These are phyloP conservation scores for Drosophila kikkawai DNA, from an alignment of 1,140 invertebrate species.

Conservation along the genomic window DNA sequence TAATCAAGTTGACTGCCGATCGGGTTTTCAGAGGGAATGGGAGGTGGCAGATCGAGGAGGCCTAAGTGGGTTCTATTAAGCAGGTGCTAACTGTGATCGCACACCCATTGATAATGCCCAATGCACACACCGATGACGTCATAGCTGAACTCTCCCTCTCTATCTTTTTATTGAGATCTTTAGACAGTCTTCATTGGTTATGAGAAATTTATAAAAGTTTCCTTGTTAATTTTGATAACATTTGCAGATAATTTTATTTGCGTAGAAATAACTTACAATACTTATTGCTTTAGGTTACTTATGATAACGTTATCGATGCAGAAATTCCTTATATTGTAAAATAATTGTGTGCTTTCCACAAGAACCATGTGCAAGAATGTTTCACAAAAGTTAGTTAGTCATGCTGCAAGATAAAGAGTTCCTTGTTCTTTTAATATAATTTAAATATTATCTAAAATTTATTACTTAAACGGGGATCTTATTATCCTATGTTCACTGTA, in stretches of 20 bases:
- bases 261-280: not conserved
- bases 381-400: not conserved
- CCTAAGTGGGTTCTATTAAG: constrained; percentile 4
- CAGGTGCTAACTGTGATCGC: constrained; percentile 21
- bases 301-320: not conserved
- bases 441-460: not conserved
- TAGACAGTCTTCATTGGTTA: not conserved
- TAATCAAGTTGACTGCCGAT: constrained; percentile 29
- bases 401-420: not conserved
- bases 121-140: constrained; percentile 18
- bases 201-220: not conserved
- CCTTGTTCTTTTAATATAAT: not conserved
- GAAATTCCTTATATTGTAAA: not conserved
- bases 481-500: constrained; percentile 1
- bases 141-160: constrained; percentile 4
- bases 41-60: not conserved
- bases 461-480: not conserved
- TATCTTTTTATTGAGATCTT: constrained; percentile 2
- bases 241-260: not conserved
- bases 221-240: not conserved
- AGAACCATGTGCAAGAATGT: not conserved
- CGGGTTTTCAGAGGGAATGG: not conserved
- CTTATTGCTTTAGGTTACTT: not conserved
- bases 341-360: not conserved
- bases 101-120: constrained; percentile 2